Conservation (phyloP, 2,113 vertebrate genomes). For the Poeciliopsis turrubarensis region DNA sequence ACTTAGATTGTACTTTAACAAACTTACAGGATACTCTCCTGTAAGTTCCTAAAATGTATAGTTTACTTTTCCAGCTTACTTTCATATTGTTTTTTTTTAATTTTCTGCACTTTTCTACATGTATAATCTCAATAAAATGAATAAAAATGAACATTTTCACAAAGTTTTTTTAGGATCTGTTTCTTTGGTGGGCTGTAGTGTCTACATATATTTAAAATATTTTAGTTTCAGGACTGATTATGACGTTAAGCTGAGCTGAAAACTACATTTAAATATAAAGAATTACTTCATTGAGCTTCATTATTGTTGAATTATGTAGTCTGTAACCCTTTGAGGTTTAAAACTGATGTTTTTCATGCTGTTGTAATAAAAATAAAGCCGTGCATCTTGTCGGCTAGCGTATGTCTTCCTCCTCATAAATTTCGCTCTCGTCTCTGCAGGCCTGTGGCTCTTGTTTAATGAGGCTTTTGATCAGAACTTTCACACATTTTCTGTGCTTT, state of each 20-base stretch:
- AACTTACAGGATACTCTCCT: no score
- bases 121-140: not conserved
- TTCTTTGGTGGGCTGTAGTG: not conserved
- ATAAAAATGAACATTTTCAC: not conserved
- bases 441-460: not conserved
- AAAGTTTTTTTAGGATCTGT: not conserved
- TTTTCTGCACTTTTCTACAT: not conserved
- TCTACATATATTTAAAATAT: not conserved
- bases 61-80: not conserved
- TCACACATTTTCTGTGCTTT: not conserved
- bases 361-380: slow-evolving; percentile 7
- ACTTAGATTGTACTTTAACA: no score
- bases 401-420: not conserved
- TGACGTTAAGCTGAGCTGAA: slow-evolving; percentile 1
- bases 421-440: slow-evolving; percentile 11
- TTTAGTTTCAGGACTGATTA: not conserved
- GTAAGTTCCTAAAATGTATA: not conserved
- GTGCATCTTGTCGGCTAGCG: not conserved
- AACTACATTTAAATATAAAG: slow-evolving; percentile 10
- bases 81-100: no score
- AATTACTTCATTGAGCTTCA: not conserved
- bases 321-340: not conserved
- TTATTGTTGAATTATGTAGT: not conserved
- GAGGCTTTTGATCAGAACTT: slow-evolving; percentile 11
- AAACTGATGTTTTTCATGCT: slow-evolving; percentile 12